These are phyloP conservation scores for Tragelaphus oryx DNA, from an alignment of 2,797 vertebrate genomes.

Conservation along the genomic window DNA sequence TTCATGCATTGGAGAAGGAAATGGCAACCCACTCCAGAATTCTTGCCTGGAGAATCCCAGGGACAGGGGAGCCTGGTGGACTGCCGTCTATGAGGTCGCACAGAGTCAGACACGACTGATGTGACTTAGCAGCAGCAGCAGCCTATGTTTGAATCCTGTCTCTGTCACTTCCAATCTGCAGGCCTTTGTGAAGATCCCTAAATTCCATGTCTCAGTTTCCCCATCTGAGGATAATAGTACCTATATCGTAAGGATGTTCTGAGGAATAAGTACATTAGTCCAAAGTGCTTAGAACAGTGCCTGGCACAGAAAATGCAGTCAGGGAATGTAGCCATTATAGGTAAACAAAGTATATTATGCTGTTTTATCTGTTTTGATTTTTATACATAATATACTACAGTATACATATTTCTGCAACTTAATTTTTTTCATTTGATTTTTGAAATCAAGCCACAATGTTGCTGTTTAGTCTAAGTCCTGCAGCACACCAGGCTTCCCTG, in stretches of 20 bases:
- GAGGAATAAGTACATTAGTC: not conserved
- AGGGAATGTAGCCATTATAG: not conserved
- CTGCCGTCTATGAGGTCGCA: too few species aligned
- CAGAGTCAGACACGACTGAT: too few species aligned
- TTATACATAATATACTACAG: not conserved
- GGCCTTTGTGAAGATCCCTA: not conserved
- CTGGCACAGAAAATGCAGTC: not conserved
- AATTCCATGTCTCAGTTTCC: not conserved
- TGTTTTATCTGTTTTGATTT: slow-evolving; percentile 11
- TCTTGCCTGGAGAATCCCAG: too few species aligned
- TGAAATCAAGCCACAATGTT: not conserved
- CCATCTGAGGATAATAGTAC: not conserved
- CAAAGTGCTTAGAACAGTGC: not conserved
- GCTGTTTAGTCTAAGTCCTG: not conserved
- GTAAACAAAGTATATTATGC: not conserved
- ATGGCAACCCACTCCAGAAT: too few species aligned
- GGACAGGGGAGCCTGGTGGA: too few species aligned
- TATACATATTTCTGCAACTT: not conserved
- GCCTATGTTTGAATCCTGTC: not conserved
- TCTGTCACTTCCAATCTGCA: not conserved
- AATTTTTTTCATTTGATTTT: slow-evolving; percentile 33
- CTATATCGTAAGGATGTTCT: not conserved
- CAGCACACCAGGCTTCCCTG: not conserved
- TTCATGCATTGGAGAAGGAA: too few species aligned
- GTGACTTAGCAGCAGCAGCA: too few species aligned